Evolutionary conservation across 2,113 vertebrate genomes (phyloP).

Genomic region (Sclerurus mexicanus): DNA sequence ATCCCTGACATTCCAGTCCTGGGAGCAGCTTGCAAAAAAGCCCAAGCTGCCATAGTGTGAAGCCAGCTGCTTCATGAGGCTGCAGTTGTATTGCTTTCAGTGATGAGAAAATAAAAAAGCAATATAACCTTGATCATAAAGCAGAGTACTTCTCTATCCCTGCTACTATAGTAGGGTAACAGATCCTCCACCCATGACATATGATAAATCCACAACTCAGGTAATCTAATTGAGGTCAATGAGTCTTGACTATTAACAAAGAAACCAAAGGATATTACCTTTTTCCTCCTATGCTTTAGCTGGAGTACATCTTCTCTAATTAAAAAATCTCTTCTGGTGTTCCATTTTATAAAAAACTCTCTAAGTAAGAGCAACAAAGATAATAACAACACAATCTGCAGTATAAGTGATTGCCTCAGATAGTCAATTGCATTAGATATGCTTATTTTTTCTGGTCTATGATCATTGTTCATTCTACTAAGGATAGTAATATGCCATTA

Average conservation of each 20-base stretch:
- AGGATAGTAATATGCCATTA: neutral
- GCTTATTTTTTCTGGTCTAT: neutral
- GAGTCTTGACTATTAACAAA: neutral
- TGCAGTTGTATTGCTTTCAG: neutral
- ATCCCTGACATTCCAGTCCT: neutral
- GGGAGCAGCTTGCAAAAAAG: neutral
- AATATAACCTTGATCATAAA: neutral
- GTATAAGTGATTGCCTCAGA: neutral
- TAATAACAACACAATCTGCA: neutral
- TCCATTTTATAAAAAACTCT: neutral
- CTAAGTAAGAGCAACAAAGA: neutral
- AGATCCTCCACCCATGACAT: neutral
- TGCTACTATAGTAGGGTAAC: neutral
- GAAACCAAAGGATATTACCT: neutral
- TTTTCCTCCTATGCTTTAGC: neutral
- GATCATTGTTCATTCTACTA: neutral
- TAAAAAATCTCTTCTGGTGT: neutral
- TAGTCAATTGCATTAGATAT: neutral
- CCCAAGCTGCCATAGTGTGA: neutral
- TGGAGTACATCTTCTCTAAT: neutral
- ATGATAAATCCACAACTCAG: neutral
- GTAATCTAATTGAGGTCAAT: neutral
- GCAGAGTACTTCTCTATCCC: neutral
- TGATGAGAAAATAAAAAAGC: neutral
- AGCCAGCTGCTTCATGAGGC: neutral